Evolutionary conservation across 2,888 invertebrate genomes (phyloP).

Genomic region (Conomelus anceps): DNA sequence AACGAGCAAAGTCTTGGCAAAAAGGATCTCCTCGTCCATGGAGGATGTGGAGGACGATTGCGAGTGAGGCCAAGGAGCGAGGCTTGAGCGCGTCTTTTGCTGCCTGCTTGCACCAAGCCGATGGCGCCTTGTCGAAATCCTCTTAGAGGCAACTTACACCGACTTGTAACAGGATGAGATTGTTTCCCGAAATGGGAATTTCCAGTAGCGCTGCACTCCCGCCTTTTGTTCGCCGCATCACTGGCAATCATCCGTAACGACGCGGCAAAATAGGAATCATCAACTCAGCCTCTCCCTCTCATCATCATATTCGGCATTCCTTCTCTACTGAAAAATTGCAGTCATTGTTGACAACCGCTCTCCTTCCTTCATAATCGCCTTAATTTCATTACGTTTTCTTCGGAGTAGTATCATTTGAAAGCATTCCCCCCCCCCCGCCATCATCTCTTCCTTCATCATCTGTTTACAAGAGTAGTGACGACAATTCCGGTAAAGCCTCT

Average conservation of each 20-base stretch:
- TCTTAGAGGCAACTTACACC: constrained; percentile 17
- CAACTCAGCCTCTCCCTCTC: not conserved
- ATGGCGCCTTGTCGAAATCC: not conserved
- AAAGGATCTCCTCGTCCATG: not conserved
- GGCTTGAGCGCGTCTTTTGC: not conserved
- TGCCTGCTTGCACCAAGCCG: not conserved
- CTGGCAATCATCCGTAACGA: not conserved
- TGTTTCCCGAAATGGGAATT: constrained; percentile 10
- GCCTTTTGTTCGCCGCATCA: constrained; percentile 1
- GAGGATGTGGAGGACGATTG: not conserved
- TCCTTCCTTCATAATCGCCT: not conserved
- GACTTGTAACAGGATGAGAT: constrained; percentile 5
- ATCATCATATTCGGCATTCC: not conserved
- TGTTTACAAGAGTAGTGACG: not conserved
- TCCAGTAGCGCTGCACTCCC: not conserved
- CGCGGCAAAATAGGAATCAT: not conserved
- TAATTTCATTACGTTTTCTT: not conserved
- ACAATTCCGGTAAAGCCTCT: not conserved
- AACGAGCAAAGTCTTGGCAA: not conserved
- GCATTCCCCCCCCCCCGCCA: not conserved
- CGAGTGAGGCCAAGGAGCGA: not conserved
- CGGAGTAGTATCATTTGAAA: not conserved
- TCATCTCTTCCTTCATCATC: not conserved
- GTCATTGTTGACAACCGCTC: not conserved
- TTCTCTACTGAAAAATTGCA: not conserved